Base-by-base conservation (phyloP, 1,140 invertebrate species). In the Teleogryllus occipitalis region DNA sequence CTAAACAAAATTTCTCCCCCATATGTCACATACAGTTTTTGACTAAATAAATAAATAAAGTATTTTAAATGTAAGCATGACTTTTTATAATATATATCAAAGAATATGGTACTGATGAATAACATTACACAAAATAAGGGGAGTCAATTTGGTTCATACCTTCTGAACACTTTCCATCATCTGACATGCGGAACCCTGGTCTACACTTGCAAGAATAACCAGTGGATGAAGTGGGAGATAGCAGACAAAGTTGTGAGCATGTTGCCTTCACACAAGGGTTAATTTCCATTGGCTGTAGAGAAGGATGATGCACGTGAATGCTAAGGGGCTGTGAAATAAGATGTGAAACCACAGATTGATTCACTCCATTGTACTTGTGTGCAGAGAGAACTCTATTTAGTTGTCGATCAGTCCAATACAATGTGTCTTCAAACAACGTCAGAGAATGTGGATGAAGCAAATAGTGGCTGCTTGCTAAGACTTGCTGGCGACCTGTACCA, bases 391-490 rank as follows among this genome's bases (percentile, higher is more conserved):
- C 94, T 46, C 96, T 87, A 83, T 97, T 98, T 5, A 98, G 86
- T 82, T 97, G 96, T 8, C 97, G 89, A 85, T 99, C 98, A 0
- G 97, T 98, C 97, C 98, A 99, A 84, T 97, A 99, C 78, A 99
- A 88, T 0, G 93, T 94, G 82, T 99, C 97, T 86, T 96, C 94
- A 83, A 96, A 96, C 0, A 99, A 87, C 0, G 97, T 96, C 8
- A 99, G 86, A 0, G 96, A 98, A 87, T 99, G 97, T 0, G 98
- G 97, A 88, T 99, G 98, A 0, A 98, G 86, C 0, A 98, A 86
- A 83, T 98, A 98, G 85, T 98, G 94, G 80, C 94, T 96, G 21
- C 92, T 92, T 8, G 95, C 92, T 46, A 97, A 85, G 0, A 97
- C 95, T 87, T 98, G 96, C 80, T 95, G 93, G 47, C 97, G 87